Evolutionary conservation across 1,140 invertebrate species (phyloP).

Genomic region (Caerostris darwini): DNA sequence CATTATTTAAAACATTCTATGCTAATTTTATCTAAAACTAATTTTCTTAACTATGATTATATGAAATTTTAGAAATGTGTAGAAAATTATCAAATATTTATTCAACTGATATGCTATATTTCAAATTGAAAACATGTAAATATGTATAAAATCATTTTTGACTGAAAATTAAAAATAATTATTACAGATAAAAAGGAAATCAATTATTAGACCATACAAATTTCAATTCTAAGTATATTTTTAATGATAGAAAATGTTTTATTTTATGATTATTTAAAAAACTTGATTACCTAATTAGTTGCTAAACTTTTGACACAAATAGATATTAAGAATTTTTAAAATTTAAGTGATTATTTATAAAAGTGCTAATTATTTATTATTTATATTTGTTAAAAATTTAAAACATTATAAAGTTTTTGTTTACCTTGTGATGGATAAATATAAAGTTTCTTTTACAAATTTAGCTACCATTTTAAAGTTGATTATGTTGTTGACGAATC

Average conservation of each 20-base stretch:
- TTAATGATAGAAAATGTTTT: too few relatives aligned
- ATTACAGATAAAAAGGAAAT: too few relatives aligned
- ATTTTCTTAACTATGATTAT: not conserved
- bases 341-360: too few relatives aligned
- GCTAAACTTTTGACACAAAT: too few relatives aligned
- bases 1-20: not conserved
- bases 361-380: too few relatives aligned
- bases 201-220: too few relatives aligned
- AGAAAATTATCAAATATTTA: not conserved
- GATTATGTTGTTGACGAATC: constrained; percentile 33
- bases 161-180: too few relatives aligned
- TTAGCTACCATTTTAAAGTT: constrained; percentile 69
- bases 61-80: not conserved
- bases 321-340: too few relatives aligned
- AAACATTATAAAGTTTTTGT: not conserved
- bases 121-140: not conserved
- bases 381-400: not conserved
- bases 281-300: too few relatives aligned
- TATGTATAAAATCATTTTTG: too few relatives aligned
- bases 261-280: too few relatives aligned
- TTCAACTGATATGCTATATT: not conserved
- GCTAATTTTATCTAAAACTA: not conserved
- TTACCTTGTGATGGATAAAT: not conserved
- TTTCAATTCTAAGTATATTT: too few relatives aligned
- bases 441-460: not conserved